Evolutionary conservation across 2,888 invertebrate species (phyloP).

Genomic region (Rambutsinella grinnellia): DNA sequence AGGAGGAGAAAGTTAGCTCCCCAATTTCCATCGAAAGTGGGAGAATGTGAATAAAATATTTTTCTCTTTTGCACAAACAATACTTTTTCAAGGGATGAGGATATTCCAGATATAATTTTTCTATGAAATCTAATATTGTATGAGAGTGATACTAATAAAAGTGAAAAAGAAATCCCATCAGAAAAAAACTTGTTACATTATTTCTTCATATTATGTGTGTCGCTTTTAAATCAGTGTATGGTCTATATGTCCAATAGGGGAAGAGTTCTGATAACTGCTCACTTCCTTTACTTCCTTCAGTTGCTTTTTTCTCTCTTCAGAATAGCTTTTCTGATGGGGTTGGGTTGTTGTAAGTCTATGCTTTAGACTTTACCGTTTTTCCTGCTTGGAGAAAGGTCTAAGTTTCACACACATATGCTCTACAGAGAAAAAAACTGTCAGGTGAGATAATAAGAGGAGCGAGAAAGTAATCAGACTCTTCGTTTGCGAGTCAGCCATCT

Average conservation of each 20-base stretch:
- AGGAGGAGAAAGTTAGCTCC: too few species aligned
- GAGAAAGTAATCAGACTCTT: conserved; percentile 49
- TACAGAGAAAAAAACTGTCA: conserved; percentile 40
- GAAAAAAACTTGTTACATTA: conserved; percentile 53
- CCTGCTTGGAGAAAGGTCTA: neutral
- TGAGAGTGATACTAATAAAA: conserved; percentile 24
- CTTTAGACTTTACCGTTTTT: neutral
- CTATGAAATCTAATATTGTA: conserved; percentile 18
- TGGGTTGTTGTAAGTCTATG: neutral
- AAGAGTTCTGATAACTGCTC: too few species aligned
- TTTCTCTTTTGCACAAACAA: conserved; percentile 14
- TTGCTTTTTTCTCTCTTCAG: conserved; percentile 10
- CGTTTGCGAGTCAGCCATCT: conserved; percentile 48
- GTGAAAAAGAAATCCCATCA: conserved; percentile 49
- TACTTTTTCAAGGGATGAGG: neutral
- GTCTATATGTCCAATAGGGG: too few species aligned
- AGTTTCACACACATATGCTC: neutral
- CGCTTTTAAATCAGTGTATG: conserved; percentile 50
- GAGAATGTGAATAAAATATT: too few species aligned
- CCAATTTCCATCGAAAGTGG: conserved; percentile 22
- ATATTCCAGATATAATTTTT: neutral
- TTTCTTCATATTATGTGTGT: conserved; percentile 35
- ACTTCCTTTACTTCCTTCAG: too few species aligned
- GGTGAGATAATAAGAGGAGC: conserved; percentile 53
- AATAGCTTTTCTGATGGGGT: neutral